Evolutionary conservation across 2,888 invertebrate species (phyloP).

Genomic region (Noctua janthina): DNA sequence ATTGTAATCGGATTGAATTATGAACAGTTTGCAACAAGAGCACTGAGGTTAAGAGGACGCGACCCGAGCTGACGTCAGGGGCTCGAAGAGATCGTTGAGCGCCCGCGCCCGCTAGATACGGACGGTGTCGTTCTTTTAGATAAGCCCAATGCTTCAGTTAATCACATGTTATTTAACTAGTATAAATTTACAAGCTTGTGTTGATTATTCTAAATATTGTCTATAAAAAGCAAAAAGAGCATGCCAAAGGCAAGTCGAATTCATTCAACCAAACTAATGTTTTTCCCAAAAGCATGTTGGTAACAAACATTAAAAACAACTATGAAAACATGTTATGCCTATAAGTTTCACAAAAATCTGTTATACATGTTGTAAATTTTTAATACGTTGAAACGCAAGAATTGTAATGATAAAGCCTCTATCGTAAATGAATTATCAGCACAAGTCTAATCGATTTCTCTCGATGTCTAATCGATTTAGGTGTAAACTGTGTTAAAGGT

Average conservation of each 20-base stretch:
- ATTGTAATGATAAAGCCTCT: constrained; percentile 78
- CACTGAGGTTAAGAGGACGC: constrained; percentile 80
- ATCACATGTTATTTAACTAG: constrained; percentile 61
- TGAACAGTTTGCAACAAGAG: constrained; percentile 76
- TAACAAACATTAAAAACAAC: not conserved
- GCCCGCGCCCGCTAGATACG: constrained; percentile 79
- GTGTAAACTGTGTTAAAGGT: constrained; percentile 87
- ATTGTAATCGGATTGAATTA: constrained; percentile 75
- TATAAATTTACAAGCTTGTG: constrained; percentile 18
- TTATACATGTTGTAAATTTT: constrained; percentile 57
- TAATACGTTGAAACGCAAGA: constrained; percentile 68
- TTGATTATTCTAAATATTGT: constrained; percentile 4
- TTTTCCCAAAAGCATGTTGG: constrained; percentile 4
- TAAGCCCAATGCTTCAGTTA: constrained; percentile 71
- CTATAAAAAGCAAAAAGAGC: not conserved
- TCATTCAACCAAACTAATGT: not conserved
- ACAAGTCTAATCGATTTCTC: constrained; percentile 86
- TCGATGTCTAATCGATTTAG: constrained; percentile 88
- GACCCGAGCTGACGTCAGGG: constrained; percentile 79
- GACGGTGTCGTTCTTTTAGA: constrained; percentile 73
- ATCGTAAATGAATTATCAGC: constrained; percentile 85
- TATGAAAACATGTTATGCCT: constrained; percentile 11
- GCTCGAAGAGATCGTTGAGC: constrained; percentile 69
- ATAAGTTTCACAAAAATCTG: constrained; percentile 10
- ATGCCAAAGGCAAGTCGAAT: not conserved